Evolutionary conservation across 2,888 invertebrate genomes (phyloP).

Genomic region (Exocentrus adspersus): DNA sequence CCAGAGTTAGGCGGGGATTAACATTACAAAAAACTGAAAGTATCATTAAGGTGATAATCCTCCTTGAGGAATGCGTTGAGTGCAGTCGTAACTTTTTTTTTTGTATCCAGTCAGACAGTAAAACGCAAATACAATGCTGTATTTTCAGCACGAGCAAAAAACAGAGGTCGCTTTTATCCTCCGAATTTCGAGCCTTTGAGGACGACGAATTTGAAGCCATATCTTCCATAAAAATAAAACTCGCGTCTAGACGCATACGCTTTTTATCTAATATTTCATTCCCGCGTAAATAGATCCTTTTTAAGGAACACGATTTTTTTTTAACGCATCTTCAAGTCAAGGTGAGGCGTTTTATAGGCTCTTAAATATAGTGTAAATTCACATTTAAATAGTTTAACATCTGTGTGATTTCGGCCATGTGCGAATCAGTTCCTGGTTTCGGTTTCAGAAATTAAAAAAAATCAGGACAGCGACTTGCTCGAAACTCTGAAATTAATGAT

Average conservation of each 20-base stretch:
- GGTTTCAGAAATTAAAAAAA: neutral
- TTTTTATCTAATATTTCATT: conserved; percentile 11
- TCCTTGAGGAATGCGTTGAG: neutral
- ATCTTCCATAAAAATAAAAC: neutral
- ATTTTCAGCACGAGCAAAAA: neutral
- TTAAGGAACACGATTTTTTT: no score
- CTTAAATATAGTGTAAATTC: neutral
- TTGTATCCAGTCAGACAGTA: neutral
- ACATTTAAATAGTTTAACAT: neutral
- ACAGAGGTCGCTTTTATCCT: neutral
- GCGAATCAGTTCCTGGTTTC: neutral
- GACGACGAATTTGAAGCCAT: neutral
- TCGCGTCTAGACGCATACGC: conserved; percentile 22
- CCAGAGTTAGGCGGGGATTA: neutral
- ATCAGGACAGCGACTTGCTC: no score
- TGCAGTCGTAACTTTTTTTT: no score
- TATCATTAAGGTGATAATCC: neutral
- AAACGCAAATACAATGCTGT: conserved; percentile 1
- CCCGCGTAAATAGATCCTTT: neutral
- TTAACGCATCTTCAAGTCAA: no score
- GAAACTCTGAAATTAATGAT: no score
- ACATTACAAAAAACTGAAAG: neutral
- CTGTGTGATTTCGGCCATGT: neutral
- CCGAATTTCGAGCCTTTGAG: neutral
- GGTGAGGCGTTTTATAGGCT: neutral